A percentile compares a stretch with the other conserved stretches of the same genome.
phyloP scores from a whole-genome alignment of 2,888 invertebrate genomes.

The Parnassius apollo region DNA sequence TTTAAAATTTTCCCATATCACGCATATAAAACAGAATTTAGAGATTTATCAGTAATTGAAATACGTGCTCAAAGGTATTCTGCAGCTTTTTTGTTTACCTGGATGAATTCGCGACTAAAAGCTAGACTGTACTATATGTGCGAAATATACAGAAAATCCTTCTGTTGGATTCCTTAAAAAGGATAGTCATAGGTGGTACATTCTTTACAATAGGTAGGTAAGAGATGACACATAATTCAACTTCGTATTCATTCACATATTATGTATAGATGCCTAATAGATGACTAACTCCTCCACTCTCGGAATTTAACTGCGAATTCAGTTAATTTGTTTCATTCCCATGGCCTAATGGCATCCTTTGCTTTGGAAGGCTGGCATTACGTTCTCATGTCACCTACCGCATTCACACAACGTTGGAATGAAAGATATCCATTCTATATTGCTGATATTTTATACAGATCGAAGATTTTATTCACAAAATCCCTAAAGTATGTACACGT shows the following conservation, averaged over 20 bases:
- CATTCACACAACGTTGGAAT: slow-evolving; percentile 44
- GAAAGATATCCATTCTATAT: slow-evolving; percentile 39
- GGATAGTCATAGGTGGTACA: too few species aligned
- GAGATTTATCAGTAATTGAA: too few species aligned
- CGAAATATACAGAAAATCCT: too few species aligned
- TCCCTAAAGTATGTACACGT: too few species aligned
- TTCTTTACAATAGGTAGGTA: slow-evolving; percentile 5
- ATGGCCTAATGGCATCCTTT: slow-evolving; percentile 46
- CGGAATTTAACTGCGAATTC: slow-evolving; percentile 34
- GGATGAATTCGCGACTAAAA: too few species aligned
- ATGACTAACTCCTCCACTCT: slow-evolving; percentile 30
- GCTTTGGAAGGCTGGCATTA: slow-evolving; percentile 58
- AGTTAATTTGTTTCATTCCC: slow-evolving; percentile 69
- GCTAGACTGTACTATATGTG: too few species aligned
- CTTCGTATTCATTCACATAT: neutral
- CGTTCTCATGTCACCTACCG: slow-evolving; percentile 56
- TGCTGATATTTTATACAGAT: neutral
- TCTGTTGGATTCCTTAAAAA: neutral
- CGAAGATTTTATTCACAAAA: too few species aligned
- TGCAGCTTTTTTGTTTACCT: too few species aligned
- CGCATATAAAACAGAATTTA: too few species aligned
- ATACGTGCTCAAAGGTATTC: too few species aligned
- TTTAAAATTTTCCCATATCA: too few species aligned
- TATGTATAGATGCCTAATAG: slow-evolving; percentile 5
- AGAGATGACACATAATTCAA: slow-evolving; percentile 2